phyloP scores from a whole-genome alignment of 2,113 vertebrate genomes.

The Proteles cristata region DNA sequence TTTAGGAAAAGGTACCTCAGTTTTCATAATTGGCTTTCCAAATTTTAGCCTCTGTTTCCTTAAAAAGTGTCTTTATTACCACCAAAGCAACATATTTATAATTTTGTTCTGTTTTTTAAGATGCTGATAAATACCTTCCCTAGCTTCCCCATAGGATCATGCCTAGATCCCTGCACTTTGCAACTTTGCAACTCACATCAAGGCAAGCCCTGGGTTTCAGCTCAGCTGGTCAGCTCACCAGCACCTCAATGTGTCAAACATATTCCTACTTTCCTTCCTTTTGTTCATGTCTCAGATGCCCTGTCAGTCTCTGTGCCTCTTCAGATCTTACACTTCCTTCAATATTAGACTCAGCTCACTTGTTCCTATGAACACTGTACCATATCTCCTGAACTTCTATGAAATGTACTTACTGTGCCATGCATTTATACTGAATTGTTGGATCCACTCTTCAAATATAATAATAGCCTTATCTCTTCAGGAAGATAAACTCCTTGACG shows the following conservation, averaged over 20 bases:
- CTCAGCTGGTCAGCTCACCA: not conserved
- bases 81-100: slow-evolving; percentile 42
- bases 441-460: not conserved
- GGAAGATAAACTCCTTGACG: slow-evolving; percentile 15
- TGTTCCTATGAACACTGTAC: not conserved
- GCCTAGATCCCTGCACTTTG: not conserved
- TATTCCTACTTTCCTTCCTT: slow-evolving; percentile 22
- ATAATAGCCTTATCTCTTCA: not conserved
- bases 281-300: slow-evolving; percentile 8
- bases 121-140: not conserved
- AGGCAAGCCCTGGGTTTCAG: slow-evolving; percentile 2
- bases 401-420: not conserved
- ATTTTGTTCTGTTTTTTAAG: slow-evolving; percentile 42
- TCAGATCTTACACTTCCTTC: slow-evolving; percentile 6
- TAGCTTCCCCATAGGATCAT: not conserved
- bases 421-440: slow-evolving; percentile 12
- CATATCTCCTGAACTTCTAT: not conserved
- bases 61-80: slow-evolving; percentile 34
- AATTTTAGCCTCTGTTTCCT: slow-evolving; percentile 34
- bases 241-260: not conserved
- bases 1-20: not conserved
- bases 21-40: slow-evolving; percentile 33
- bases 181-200: slow-evolving; percentile 4
- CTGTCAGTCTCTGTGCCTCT: not conserved
- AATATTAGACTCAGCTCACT: not conserved